Evolutionary conservation across 1,140 invertebrate genomes (phyloP).

Genomic region (Pantala flavescens): DNA sequence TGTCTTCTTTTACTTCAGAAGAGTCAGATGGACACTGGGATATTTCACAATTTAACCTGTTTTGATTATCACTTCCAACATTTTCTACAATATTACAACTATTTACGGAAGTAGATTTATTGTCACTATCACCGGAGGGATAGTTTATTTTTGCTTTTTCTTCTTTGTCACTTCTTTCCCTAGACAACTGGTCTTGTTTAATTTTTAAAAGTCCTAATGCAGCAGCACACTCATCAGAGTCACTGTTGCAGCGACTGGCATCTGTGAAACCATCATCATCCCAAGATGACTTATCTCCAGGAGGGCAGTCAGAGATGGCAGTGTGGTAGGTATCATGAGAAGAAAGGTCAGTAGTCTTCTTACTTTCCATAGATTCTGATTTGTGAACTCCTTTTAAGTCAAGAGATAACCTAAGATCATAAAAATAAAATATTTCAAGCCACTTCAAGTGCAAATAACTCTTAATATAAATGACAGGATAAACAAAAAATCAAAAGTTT

Average conservation of each 20-base stretch:
- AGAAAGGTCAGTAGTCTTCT: neutral
- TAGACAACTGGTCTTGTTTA: neutral
- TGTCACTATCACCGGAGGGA: neutral
- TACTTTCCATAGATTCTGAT: neutral
- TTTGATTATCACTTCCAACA: neutral
- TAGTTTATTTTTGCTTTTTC: neutral
- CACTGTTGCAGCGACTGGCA: neutral
- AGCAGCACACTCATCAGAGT: neutral
- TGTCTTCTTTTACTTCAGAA: neutral
- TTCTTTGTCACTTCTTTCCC: neutral
- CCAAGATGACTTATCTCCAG: neutral
- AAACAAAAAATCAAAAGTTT: no score
- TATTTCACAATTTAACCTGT: neutral
- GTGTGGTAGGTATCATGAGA: slow-evolving; percentile 57
- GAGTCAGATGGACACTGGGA: no score
- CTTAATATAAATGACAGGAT: no score
- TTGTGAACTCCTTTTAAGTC: neutral
- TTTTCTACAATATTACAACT: neutral
- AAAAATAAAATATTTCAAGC: neutral
- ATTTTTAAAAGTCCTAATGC: neutral
- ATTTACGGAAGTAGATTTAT: neutral
- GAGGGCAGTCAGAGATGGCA: slow-evolving; percentile 33
- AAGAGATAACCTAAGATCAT: neutral
- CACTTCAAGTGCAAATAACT: no score
- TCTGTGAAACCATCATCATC: neutral